Conservation (phyloP, 2,888 invertebrate species). For the Callosobruchus maculatus region DNA sequence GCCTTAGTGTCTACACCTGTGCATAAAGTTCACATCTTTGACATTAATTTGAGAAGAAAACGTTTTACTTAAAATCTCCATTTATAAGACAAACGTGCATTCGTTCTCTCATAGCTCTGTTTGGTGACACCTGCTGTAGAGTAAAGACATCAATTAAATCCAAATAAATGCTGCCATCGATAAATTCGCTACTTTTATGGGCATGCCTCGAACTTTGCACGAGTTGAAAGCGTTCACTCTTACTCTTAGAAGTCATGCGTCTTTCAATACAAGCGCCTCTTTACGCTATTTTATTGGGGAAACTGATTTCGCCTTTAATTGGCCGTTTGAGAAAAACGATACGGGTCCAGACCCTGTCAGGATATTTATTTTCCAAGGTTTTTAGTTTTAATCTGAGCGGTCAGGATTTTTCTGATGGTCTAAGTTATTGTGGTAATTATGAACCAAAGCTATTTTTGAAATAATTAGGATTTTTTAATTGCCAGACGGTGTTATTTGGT, state of each 20-base stretch:
- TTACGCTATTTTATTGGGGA: too few species aligned
- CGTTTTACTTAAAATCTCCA: neutral
- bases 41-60: neutral
- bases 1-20: neutral
- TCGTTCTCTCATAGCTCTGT: neutral
- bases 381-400: too few species aligned
- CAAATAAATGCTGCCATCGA: neutral
- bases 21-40: neutral
- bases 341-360: too few species aligned
- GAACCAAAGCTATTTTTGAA: too few species aligned
- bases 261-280: too few species aligned
- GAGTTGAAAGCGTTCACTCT: neutral
- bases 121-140: neutral
- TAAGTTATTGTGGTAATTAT: too few species aligned
- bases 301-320: too few species aligned
- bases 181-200: neutral
- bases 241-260: neutral
- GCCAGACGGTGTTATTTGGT: too few species aligned
- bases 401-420: too few species aligned
- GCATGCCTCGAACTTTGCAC: neutral
- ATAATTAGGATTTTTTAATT: too few species aligned
- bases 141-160: neutral
- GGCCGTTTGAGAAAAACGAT: too few species aligned
- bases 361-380: too few species aligned
- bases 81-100: neutral